Conservation (phyloP, 2,888 invertebrate genomes). For the Diloba caeruleocephala region DNA sequence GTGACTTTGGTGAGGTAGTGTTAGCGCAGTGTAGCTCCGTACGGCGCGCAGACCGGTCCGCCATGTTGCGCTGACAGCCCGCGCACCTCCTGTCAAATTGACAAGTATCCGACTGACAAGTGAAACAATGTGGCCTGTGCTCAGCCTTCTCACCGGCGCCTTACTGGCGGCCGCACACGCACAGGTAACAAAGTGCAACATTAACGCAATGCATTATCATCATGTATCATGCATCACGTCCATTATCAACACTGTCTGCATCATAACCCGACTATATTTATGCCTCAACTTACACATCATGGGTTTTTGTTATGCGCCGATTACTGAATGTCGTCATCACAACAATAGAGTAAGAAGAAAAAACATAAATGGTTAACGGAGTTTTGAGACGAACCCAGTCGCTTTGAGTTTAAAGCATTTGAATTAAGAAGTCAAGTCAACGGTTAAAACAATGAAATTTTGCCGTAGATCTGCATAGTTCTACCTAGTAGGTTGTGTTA, state of each 20-base stretch:
- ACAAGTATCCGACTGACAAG: constrained; percentile 64
- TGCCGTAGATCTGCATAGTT: constrained; percentile 4
- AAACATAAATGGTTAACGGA: constrained; percentile 23
- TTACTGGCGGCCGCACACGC: constrained; percentile 71
- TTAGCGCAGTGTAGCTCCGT: constrained; percentile 78
- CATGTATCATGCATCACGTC: constrained; percentile 35
- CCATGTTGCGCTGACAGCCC: constrained; percentile 75
- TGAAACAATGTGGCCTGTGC: constrained; percentile 75
- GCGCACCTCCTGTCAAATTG: constrained; percentile 62
- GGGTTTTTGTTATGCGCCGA: constrained; percentile 33
- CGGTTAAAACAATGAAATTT: constrained; percentile 3
- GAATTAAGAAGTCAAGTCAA: constrained; percentile 2
- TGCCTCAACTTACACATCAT: constrained; percentile 13
- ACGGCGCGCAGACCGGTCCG: constrained; percentile 78
- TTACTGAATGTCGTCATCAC: constrained; percentile 41
- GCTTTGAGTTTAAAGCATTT: constrained; percentile 1
- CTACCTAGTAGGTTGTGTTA: constrained; percentile 17
- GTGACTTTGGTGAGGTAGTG: constrained; percentile 76
- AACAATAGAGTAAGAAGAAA: constrained; percentile 27
- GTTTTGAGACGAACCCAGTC: constrained; percentile 12
- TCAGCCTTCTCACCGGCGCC: constrained; percentile 69
- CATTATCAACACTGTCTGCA: constrained; percentile 37
- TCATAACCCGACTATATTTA: constrained; percentile 21
- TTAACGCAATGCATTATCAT: constrained; percentile 33
- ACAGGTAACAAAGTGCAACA: constrained; percentile 69